Evolutionary conservation across 2,113 vertebrate species (phyloP).

Genomic region (Athene cunicularia): DNA sequence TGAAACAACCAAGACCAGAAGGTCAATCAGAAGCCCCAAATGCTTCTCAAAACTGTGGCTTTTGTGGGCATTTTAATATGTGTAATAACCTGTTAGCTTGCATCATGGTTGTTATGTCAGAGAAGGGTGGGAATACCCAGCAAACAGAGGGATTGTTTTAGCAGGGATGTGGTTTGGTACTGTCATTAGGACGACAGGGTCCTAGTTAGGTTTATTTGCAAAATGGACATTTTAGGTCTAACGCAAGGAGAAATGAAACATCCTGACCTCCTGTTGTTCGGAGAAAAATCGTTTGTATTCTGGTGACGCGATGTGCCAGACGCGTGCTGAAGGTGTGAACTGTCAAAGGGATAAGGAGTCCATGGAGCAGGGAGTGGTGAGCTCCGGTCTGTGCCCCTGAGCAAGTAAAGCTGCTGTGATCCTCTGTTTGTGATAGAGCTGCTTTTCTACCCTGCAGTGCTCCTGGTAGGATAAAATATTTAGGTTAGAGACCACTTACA

Average conservation of each 20-base stretch:
- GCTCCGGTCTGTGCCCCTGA: fast-evolving
- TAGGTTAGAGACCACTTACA: neutral
- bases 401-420: neutral
- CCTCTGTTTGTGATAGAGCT: neutral
- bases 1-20: neutral
- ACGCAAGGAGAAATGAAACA: neutral
- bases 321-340: neutral
- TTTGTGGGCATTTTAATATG: neutral
- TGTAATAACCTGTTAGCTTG: neutral
- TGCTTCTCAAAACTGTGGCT: neutral
- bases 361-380: fast-evolving
- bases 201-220: neutral
- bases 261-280: neutral
- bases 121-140: neutral
- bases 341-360: neutral
- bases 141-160: neutral
- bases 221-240: neutral
- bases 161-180: neutral
- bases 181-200: neutral
- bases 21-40: neutral
- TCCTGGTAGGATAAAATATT: neutral
- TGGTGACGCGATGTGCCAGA: too few relatives aligned
- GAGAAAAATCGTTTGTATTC: neutral
- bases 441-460: neutral
- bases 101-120: neutral